Evolutionary conservation across 2,113 vertebrate species (phyloP).

Genomic region (Anhinga anhinga): DNA sequence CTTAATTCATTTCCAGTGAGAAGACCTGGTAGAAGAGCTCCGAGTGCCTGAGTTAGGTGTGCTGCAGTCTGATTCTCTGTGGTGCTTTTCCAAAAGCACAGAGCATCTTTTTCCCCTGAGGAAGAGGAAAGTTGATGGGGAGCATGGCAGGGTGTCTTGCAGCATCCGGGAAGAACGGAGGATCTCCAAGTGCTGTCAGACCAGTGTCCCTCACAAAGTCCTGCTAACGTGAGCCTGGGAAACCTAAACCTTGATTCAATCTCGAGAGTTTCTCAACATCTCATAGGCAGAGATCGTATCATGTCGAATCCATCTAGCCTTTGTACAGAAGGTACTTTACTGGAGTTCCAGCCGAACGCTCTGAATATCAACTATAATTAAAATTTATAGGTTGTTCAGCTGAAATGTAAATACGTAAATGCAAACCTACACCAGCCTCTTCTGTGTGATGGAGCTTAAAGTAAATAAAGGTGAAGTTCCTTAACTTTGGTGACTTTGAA

Average conservation of each 20-base stretch:
- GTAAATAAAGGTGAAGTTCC: neutral
- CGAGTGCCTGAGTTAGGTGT: neutral
- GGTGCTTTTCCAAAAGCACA: neutral
- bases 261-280: neutral
- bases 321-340: neutral
- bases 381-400: neutral
- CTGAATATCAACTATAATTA: neutral
- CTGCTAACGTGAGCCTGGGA: neutral
- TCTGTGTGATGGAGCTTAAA: neutral
- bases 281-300: neutral
- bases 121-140: neutral
- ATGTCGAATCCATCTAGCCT: neutral
- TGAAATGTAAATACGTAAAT: neutral
- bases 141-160: neutral
- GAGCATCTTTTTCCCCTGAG: neutral
- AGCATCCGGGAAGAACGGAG: neutral
- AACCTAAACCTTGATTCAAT: neutral
- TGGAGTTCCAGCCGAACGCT: neutral
- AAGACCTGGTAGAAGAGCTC: neutral
- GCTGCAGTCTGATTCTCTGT: neutral
- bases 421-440: neutral
- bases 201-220: neutral
- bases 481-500: neutral
- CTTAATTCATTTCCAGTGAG: neutral
- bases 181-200: neutral